Base-by-base conservation (phyloP, 2,888 invertebrate genomes). In the Tipula unca region DNA sequence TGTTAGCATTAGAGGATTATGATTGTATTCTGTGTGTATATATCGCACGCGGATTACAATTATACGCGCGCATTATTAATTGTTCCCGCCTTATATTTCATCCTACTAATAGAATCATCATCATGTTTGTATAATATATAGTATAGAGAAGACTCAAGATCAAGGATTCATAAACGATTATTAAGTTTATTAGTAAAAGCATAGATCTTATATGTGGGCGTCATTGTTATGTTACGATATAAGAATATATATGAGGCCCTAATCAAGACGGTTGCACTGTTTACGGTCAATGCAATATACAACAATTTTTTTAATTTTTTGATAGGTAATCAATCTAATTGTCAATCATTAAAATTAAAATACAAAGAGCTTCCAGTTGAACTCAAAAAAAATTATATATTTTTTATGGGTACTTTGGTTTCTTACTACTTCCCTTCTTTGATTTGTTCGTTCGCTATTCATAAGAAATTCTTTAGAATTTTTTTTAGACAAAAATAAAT, bases 301-400 rank as follows among this genome's bases (percentile, higher is more conserved):
- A 69, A 69, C 8, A 25, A 69, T 69, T 69, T 17, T 54, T 69
- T 69, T n/a, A n/a, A n/a, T n/a, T n/a, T n/a, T n/a, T 69, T 20
- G 69, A 69, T 69, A 69, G 69, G 25, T 69, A 69, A 69, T 69
- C 69, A 69, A 69, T 69, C 69, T 69, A 69, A 69, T 69, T 69
- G 69, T 69, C 69, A 69, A 69, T 69, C 69, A 69, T 69, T 69
- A 69, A 69, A 69, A 25, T 69, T 69, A 20, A 69, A 69, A 25
- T 69, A 69, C 69, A 69, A 69, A 69, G 69, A 69, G 69, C 69
- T 69, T 69, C 69, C 69, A 69, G 69, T 69, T 69, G 69, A 69
- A 69, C 4, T 69, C 10, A 69, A 69, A 69, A 8, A 69, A 8
- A 54, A 17, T 6, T 54, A 25, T 25, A 25, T 13, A 69, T 69